Evolutionary conservation across 2,888 invertebrate species (phyloP).

Genomic region (Phortica okadai): DNA sequence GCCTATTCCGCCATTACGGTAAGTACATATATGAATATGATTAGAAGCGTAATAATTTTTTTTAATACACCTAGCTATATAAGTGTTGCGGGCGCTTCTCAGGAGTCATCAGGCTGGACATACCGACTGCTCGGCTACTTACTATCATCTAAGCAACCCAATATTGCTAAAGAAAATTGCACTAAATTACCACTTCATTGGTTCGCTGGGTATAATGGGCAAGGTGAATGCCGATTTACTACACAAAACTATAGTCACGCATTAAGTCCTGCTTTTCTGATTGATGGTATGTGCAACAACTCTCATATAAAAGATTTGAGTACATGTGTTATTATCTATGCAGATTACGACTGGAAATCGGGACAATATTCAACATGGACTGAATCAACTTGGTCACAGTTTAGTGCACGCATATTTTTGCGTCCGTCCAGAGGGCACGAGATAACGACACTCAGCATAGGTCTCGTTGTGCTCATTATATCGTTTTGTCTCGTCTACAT

Average conservation of each 20-base stretch:
- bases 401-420: conserved; percentile 87
- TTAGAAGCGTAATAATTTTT: neutral
- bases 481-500: conserved; percentile 75
- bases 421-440: conserved; percentile 78
- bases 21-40: conserved; percentile 45
- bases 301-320: neutral
- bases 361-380: conserved; percentile 91
- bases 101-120: conserved; percentile 74
- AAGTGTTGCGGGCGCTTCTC: conserved; percentile 72
- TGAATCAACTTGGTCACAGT: conserved; percentile 88
- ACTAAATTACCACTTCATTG: conserved; percentile 78
- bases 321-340: neutral
- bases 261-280: conserved; percentile 88
- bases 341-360: conserved; percentile 87
- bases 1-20: conserved; percentile 73
- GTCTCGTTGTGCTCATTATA: conserved; percentile 72
- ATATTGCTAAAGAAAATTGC: conserved; percentile 76
- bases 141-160: conserved; percentile 60
- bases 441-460: conserved; percentile 72
- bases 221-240: conserved; percentile 84
- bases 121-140: conserved; percentile 74
- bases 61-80: conserved; percentile 65
- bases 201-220: conserved; percentile 82
- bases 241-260: conserved; percentile 86
- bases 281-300: conserved; percentile 78